Evolutionary conservation across 1,140 invertebrate genomes (phyloP), one percentile per base, ranked within the genome.

Genomic region (Drosophila tani): DNA sequence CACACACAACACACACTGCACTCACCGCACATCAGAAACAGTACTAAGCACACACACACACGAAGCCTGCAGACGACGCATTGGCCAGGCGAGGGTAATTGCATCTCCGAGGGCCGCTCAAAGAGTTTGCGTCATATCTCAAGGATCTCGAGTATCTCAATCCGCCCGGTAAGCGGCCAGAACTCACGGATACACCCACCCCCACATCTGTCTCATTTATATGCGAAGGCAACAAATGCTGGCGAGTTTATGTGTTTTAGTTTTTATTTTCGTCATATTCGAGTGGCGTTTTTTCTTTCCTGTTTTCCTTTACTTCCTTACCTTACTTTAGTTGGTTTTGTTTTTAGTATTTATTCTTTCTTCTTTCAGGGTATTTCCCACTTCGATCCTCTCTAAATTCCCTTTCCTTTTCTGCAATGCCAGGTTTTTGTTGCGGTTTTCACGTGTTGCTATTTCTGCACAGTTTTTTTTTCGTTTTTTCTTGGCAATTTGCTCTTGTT

Each of bases 391-490:
- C 47, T 47, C 49, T 41, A 46, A 35, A 15, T 60, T 76, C 19
- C 21, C 27, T 21, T 38, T 63, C 21, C 15, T 50, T 49, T 71
- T 65, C 70, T 53, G 71, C 60, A 49, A 27, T 76, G 29, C 51
- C 73, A 76, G 56, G 75, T 77, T 79, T 64, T 79, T 71, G 63
- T 76, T 77, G 81, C 67, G 74, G 74, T 81, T 90, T 88, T 90
- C 85, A 90, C 84, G 84, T 90, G 85, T 88, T 88, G 84, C 81
- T 79, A 75, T 90, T 81, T 87, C 76, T 75, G 81, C 84, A 55
- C 35, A 75, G 81, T 60, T 76, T 79, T 79, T 59, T 75, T 3
- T 24, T 2, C 21, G 47, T 32, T 49, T 63, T 56, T 53, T 56
- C 55, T 74, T 73, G 38, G 68, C 56, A 55, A 75, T 65, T 79